Conservation (phyloP, 1,140 invertebrate species). For the Aethina tumida region DNA sequence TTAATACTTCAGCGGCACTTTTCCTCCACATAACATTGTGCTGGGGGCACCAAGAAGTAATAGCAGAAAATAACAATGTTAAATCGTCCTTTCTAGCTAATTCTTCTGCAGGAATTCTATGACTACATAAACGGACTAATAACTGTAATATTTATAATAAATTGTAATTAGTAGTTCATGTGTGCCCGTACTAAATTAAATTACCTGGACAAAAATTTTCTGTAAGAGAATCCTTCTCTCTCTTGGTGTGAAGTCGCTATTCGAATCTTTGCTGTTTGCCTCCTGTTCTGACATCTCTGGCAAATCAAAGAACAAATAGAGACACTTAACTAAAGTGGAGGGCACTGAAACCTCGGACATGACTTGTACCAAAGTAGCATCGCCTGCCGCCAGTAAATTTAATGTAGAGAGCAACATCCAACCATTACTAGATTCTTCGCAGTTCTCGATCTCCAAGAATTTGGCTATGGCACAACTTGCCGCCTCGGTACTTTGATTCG, state of each 20-base stretch:
- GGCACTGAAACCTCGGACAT: constrained; percentile 94
- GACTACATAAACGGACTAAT: constrained; percentile 86
- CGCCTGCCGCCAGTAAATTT: constrained; percentile 81
- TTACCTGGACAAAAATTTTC: constrained; percentile 92
- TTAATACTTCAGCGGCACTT: constrained; percentile 90
- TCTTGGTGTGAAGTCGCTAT: constrained; percentile 80
- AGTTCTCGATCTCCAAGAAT: constrained; percentile 88
- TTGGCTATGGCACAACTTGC: constrained; percentile 93
- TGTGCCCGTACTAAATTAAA: constrained; percentile 3
- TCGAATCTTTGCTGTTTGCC: constrained; percentile 57
- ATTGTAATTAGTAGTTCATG: constrained; percentile 10
- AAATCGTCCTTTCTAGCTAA: constrained; percentile 94
- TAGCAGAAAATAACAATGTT: constrained; percentile 89
- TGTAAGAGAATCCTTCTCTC: constrained; percentile 88
- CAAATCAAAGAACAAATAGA: constrained; percentile 98
- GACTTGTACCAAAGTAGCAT: constrained; percentile 66
- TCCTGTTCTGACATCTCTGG: constrained; percentile 79
- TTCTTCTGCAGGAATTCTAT: constrained; percentile 89
- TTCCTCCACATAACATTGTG: constrained; percentile 95
- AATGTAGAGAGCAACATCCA: constrained; percentile 92
- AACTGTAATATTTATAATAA: constrained; percentile 47
- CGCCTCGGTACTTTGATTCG: constrained; percentile 90
- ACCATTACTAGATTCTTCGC: constrained; percentile 87
- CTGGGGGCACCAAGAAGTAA: constrained; percentile 86
- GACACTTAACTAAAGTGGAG: constrained; percentile 95